These are phyloP conservation scores for Mixornis gularis DNA, from an alignment of 2,113 vertebrate species.

Conservation along the genomic window DNA sequence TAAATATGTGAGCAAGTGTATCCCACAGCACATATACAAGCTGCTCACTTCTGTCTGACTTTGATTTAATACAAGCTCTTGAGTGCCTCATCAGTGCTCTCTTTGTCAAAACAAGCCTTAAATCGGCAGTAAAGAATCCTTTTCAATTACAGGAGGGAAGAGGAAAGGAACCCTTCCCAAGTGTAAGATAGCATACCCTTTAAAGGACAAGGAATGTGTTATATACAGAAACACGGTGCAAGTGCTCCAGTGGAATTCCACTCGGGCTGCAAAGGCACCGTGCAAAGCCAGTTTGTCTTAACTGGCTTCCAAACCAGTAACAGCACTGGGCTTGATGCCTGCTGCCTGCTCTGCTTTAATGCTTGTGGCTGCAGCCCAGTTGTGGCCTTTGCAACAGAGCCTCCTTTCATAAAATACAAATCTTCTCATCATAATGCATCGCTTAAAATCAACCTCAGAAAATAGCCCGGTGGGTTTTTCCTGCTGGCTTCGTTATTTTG, in stretches of 20 bases:
- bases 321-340: not conserved
- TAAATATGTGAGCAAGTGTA: slow-evolving; percentile 28
- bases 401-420: not conserved
- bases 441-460: not conserved
- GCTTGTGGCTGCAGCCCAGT: not conserved
- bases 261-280: slow-evolving; percentile 6
- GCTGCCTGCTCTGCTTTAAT: not conserved
- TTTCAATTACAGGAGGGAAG: slow-evolving; percentile 26
- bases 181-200: slow-evolving; percentile 60
- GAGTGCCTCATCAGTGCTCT: slow-evolving; percentile 37
- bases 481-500: not conserved
- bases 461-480: not conserved
- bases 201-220: slow-evolving; percentile 71
- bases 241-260: slow-evolving; percentile 48
- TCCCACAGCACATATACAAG: not conserved
- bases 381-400: not conserved
- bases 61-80: slow-evolving; percentile 34
- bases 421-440: not conserved
- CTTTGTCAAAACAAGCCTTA: slow-evolving; percentile 42
- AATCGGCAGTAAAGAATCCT: slow-evolving; percentile 31
- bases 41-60: slow-evolving; percentile 21
- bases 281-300: not conserved
- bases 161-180: slow-evolving; percentile 35
- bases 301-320: not conserved
- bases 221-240: slow-evolving; percentile 12